phyloP scores from a whole-genome alignment of 2,113 vertebrate genomes.

The Macroglossus sobrinus region DNA sequence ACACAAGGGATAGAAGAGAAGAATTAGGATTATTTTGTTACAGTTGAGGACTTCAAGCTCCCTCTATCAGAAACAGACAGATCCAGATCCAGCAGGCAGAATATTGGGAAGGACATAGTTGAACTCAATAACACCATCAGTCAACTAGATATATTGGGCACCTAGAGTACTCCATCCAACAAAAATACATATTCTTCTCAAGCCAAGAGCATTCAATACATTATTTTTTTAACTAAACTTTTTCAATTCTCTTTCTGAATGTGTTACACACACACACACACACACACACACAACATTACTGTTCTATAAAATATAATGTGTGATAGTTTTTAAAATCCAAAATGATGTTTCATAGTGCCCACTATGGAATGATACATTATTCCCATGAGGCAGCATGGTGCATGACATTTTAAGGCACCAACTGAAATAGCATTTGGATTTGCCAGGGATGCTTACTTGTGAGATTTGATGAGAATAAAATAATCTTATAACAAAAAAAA shows the following conservation, averaged over 20 bases:
- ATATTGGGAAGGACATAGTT: neutral
- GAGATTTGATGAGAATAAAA: conserved; percentile 2
- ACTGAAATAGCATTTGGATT: neutral
- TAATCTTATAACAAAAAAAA: neutral
- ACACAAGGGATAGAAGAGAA: neutral
- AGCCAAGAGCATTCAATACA: neutral
- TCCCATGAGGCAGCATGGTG: neutral
- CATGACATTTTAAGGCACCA: neutral
- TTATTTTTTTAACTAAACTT: neutral
- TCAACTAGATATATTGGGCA: neutral
- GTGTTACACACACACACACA: neutral
- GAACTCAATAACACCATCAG: neutral
- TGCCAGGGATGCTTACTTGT: neutral
- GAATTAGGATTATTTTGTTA: neutral
- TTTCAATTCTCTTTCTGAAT: neutral
- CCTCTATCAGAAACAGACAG: neutral
- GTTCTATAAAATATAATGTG: neutral
- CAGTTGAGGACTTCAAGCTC: neutral
- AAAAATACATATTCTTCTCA: neutral
- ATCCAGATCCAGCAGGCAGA: neutral
- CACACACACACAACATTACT: too few relatives aligned
- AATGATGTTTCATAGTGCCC: neutral
- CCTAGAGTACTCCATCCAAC: neutral
- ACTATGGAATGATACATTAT: neutral
- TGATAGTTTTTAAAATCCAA: neutral